phyloP scores from a whole-genome alignment of 2,113 vertebrate genomes.

The Mellivora capensis region DNA sequence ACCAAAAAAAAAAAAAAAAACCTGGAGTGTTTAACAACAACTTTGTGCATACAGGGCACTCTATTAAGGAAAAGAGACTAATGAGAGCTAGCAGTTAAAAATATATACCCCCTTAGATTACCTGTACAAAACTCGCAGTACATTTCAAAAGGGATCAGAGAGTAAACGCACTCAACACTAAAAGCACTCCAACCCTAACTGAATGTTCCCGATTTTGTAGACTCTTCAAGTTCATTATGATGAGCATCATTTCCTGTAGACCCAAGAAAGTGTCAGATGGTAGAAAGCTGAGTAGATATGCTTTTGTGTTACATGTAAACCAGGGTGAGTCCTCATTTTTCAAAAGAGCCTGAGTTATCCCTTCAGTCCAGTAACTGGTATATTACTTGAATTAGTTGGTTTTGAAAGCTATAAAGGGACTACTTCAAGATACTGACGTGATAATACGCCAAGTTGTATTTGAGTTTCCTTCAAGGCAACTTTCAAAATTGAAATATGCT shows the following conservation, averaged over 20 bases:
- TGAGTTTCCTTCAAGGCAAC: not conserved
- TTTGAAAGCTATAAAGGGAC: slow-evolving; percentile 6
- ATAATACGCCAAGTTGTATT: not conserved
- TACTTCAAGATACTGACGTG: not conserved
- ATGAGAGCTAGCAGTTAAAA: not conserved
- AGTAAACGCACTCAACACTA: not conserved
- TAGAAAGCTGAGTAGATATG: not conserved
- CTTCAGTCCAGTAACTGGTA: not conserved
- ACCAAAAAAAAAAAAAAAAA: not conserved
- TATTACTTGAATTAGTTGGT: not conserved
- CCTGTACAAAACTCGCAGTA: not conserved
- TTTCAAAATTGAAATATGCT: not conserved
- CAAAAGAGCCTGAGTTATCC: not conserved
- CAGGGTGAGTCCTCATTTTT: not conserved
- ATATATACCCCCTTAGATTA: not conserved
- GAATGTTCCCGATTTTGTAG: not conserved
- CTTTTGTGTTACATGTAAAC: not conserved
- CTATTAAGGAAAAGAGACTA: not conserved
- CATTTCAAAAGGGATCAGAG: not conserved
- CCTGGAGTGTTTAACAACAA: not conserved
- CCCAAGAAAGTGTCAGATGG: not conserved
- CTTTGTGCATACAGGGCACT: not conserved
- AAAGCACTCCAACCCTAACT: not conserved
- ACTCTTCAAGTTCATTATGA: not conserved
- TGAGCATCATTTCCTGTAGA: not conserved